phyloP scores from a whole-genome alignment of 2,888 invertebrate genomes.

The Fragum whitleyi region DNA sequence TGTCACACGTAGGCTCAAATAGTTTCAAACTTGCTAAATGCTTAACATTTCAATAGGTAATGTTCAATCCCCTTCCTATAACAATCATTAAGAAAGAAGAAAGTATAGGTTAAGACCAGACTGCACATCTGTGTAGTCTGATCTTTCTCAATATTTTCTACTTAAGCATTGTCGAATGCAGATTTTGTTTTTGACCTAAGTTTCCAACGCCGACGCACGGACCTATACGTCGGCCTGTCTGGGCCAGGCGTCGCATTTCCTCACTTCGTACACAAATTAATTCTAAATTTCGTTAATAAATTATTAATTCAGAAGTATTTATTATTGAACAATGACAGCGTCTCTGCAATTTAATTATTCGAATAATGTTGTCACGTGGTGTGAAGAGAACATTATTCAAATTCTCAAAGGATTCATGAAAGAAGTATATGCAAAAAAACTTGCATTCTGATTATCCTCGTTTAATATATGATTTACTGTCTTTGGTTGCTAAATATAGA shows the following conservation, averaged over 20 bases:
- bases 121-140: no score
- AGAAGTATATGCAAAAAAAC: background rate
- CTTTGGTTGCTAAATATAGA: background rate
- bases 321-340: conserved; percentile 28
- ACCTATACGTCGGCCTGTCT: conserved; percentile 7
- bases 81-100: no score
- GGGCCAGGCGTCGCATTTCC: conserved; percentile 5
- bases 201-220: conserved; percentile 16
- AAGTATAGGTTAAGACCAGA: no score
- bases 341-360: conserved; percentile 22
- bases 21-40: no score
- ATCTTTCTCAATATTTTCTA: no score
- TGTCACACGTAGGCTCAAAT: no score
- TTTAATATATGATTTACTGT: conserved; percentile 1
- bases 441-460: background rate
- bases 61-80: no score
- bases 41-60: no score
- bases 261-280: background rate
- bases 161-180: no score
- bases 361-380: conserved; percentile 10
- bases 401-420: background rate
- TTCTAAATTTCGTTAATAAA: conserved; percentile 7
- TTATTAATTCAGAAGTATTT: conserved; percentile 26
- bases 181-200: no score
- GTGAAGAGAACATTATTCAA: background rate